These are phyloP conservation scores for Aricia agestis DNA, from an alignment of 1,140 invertebrate species.

Conservation along the genomic window DNA sequence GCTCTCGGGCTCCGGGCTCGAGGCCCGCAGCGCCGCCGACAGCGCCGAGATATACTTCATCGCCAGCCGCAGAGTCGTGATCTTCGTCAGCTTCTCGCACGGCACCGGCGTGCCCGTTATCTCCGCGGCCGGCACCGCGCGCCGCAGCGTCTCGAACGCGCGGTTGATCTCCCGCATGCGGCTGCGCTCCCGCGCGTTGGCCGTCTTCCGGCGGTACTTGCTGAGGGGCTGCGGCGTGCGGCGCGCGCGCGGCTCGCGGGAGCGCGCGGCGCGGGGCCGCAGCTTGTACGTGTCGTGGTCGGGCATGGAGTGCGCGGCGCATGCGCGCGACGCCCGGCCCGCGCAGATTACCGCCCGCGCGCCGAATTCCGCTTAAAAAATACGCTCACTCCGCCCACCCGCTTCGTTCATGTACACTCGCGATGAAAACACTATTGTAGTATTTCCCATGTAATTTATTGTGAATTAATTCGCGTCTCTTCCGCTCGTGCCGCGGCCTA, in stretches of 20 bases:
- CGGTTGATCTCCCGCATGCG: conserved; percentile 93
- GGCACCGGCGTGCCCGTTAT: conserved; percentile 69
- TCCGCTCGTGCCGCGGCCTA: not conserved
- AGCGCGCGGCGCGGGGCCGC: conserved; percentile 65
- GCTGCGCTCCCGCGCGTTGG: conserved; percentile 90
- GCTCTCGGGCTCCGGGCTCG: conserved; percentile 47
- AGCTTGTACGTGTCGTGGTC: conserved; percentile 74
- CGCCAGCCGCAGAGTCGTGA: conserved; percentile 89
- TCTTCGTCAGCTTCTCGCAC: conserved; percentile 91
- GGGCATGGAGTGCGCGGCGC: conserved; percentile 67
- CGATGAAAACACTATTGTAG: conserved; percentile 22
- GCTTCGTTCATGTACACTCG: conserved; percentile 64
- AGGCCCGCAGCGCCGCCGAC: conserved; percentile 56
- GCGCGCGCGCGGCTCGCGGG: conserved; percentile 56
- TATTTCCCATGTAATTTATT: not conserved
- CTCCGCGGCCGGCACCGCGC: conserved; percentile 82
- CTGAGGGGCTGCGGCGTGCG: conserved; percentile 84
- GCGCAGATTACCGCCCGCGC: conserved; percentile 2
- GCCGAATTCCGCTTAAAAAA: conserved; percentile 59
- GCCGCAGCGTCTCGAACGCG: conserved; percentile 88
- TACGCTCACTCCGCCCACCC: conserved; percentile 70
- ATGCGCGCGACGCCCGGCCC: conserved; percentile 32
- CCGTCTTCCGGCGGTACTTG: conserved; percentile 92
- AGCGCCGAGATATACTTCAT: conserved; percentile 90
- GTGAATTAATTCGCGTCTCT: not conserved